A percentile compares a stretch with the other conserved stretches of the same genome.
Evolutionary conservation across 2,888 invertebrate species (phyloP).

Genomic region (Lypha dubia): DNA sequence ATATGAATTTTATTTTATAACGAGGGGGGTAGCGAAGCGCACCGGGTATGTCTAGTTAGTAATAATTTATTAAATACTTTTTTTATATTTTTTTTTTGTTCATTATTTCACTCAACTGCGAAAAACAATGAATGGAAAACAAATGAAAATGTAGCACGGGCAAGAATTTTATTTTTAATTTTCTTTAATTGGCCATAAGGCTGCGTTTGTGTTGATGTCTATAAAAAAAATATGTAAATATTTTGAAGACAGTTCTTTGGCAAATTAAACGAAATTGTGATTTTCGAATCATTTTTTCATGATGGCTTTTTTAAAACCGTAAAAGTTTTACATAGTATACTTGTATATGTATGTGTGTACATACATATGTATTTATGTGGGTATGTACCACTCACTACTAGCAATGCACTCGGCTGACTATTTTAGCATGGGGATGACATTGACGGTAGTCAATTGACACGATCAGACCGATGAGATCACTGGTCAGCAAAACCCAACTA

Average conservation of each 20-base stretch:
- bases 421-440: no score
- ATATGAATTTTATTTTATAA: no score
- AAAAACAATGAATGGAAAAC: slow-evolving; percentile 24
- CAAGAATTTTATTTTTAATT: neutral
- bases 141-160: no score
- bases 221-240: neutral
- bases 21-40: no score
- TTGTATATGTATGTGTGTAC: neutral
- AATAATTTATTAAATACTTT: slow-evolving; percentile 18
- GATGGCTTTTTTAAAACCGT: neutral
- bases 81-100: slow-evolving; percentile 47
- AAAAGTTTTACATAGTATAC: neutral
- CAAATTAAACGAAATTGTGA: neutral
- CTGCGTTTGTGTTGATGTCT: no score
- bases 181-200: no score
- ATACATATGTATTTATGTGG: neutral
- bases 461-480: no score
- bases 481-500: no score
- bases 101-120: slow-evolving; percentile 39
- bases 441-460: no score
- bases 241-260: neutral
- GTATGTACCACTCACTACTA: no score
- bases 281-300: neutral
- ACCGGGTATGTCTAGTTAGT: neutral
- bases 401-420: no score